Percentiles rank a stretch among this genome's conserved stretches.
phyloP scores from a whole-genome alignment of 2,888 invertebrate species.

The Arenicola marina region DNA sequence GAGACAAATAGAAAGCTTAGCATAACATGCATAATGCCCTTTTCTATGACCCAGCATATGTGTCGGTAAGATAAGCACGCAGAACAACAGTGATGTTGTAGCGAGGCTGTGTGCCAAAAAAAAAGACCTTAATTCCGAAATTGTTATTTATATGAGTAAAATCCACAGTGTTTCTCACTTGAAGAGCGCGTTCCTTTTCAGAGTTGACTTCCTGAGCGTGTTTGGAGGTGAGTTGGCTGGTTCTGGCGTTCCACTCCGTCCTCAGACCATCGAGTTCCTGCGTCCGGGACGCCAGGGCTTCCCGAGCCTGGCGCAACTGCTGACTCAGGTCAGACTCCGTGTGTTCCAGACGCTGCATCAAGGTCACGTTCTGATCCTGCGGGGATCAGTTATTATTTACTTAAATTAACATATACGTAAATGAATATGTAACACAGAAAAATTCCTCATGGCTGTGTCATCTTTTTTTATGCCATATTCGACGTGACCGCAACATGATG shows the following conservation, averaged over 20 bases:
- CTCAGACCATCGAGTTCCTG: conserved; percentile 54
- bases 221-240: conserved; percentile 45
- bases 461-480: too few relatives aligned
- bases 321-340: conserved; percentile 51
- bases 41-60: too few relatives aligned
- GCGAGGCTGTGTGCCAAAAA: too few relatives aligned
- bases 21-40: too few relatives aligned
- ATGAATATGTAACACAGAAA: background rate
- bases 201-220: conserved; percentile 53
- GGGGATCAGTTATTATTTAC: background rate
- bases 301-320: conserved; percentile 49
- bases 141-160: too few relatives aligned
- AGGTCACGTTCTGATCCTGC: conserved; percentile 52
- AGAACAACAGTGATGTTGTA: too few relatives aligned
- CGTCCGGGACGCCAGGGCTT: conserved; percentile 47
- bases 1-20: too few relatives aligned
- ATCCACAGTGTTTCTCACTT: too few relatives aligned
- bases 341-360: conserved; percentile 50
- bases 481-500: too few relatives aligned
- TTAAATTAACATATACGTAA: background rate
- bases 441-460: too few relatives aligned
- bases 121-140: too few relatives aligned
- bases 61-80: too few relatives aligned
- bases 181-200: conserved; percentile 53
- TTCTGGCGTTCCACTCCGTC: conserved; percentile 51